Percentiles rank a stretch among this genome's conserved stretches.
Evolutionary conservation across 2,113 vertebrate species (phyloP).

Genomic region (Cebidichthys violaceus): DNA sequence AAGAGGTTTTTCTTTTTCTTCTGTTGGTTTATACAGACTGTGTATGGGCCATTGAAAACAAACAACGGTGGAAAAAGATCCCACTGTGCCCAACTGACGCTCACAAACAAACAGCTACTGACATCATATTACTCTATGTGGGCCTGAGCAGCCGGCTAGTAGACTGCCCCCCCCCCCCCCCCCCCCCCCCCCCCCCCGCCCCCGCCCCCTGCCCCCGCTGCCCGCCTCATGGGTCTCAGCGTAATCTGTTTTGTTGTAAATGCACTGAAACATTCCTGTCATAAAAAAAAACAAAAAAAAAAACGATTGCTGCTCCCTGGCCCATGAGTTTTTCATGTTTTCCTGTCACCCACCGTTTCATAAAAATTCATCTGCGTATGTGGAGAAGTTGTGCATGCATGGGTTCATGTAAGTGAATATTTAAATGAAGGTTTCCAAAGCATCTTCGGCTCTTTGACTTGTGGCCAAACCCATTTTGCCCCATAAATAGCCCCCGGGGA

Average conservation of each 20-base stretch:
- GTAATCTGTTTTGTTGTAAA: conserved; percentile 68
- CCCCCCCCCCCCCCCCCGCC: no score
- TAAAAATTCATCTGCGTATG: conserved; percentile 22
- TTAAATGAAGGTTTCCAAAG: conserved; percentile 30
- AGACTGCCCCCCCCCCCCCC: background rate
- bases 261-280: conserved; percentile 70
- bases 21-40: conserved; percentile 74
- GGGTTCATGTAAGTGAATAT: conserved; percentile 1
- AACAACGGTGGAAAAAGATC: conserved; percentile 71
- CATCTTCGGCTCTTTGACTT: conserved; percentile 29
- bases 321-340: conserved; percentile 17
- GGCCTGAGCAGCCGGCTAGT: conserved; percentile 48
- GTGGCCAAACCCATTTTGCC: conserved; percentile 43
- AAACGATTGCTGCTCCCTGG: conserved; percentile 26
- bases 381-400: background rate
- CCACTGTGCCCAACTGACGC: conserved; percentile 67
- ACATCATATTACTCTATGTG: conserved; percentile 61
- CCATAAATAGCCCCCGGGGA: conserved; percentile 22
- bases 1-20: conserved; percentile 48
- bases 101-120: conserved; percentile 67
- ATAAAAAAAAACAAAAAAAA: conserved; percentile 46
- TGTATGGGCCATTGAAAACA: conserved; percentile 80
- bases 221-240: conserved; percentile 21
- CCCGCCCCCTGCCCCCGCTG: background rate
- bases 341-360: conserved; percentile 31